phyloP scores from a whole-genome alignment of 2,113 vertebrate species.

The Procapra przewalskii region DNA sequence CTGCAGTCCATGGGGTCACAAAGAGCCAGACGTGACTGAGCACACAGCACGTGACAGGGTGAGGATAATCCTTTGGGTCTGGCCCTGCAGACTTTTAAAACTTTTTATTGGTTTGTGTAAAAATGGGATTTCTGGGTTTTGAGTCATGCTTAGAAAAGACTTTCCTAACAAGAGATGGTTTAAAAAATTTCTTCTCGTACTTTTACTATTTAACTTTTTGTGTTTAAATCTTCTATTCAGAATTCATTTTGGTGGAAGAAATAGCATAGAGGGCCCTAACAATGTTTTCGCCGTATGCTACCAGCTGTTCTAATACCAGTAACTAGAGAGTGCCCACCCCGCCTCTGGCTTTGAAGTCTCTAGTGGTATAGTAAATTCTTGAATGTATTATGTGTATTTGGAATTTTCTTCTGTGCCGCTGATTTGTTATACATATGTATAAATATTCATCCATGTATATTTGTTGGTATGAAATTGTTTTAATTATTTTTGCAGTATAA shows the following conservation, averaged over 20 bases:
- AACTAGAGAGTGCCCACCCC: neutral
- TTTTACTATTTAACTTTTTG: neutral
- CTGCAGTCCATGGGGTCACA: neutral
- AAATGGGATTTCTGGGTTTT: neutral
- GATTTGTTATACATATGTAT: neutral
- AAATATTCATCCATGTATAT: neutral
- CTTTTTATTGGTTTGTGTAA: neutral
- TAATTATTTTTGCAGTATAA: neutral
- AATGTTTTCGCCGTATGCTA: neutral
- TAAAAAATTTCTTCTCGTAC: neutral
- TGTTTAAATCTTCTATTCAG: neutral
- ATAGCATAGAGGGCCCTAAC: neutral
- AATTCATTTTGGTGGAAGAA: neutral
- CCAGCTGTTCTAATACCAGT: neutral
- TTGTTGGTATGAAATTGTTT: neutral
- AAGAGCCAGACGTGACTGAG: neutral
- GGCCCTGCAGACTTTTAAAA: neutral
- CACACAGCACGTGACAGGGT: neutral
- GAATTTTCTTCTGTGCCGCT: neutral
- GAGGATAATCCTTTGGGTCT: neutral
- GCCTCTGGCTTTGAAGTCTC: neutral
- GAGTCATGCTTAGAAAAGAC: neutral
- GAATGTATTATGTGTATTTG: neutral
- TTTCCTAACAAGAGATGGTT: neutral
- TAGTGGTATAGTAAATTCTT: neutral